Evolutionary conservation across 2,888 invertebrate genomes (phyloP), one percentile per base, ranked within the genome.

Genomic region (Archips crataeganus): DNA sequence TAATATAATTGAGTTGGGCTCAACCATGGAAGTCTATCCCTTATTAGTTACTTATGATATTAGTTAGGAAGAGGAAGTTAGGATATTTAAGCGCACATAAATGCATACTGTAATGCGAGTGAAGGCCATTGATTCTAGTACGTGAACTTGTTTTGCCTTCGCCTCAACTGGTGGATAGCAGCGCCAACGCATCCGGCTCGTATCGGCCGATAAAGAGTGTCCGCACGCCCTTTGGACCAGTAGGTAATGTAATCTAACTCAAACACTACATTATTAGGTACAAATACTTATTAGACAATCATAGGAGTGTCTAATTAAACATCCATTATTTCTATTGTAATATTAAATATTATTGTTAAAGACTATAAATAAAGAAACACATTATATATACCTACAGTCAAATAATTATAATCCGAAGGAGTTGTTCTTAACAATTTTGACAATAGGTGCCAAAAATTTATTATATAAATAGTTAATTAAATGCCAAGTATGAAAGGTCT

Each of bases 111-210:
- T 45, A 45, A 45, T 8, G 57, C 32, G 9, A 32, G 32, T 57
- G 57, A 32, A 57, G 57, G 57, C 11, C 32, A 11, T 23, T 54
- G 15, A 54, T 8, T 42, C 15, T 23, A 32, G 11, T 23, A 36
- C 2, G n/a, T 36, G 36, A 42, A 62, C 11, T 6, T 10, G 23
- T 10, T 23, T 63, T 11, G 39, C 15, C 42, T 13, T 63, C 45
- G 42, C 42, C 15, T n/a, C 39, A 15, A 61, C 36, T 23, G 62
- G 36, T 36, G 65, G 15, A 54, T 45, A 47, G 36, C 64, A 51
- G 66, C 75, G 66, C 65, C 42, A 11, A 66, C 49, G 76, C 76
- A 75, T 78, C 79, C 79, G 79, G 78, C 63, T 78, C 76, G 69
- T 79, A 79, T 79, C 79, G 71, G 34, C 34, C 60, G 76, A 75